Evolutionary conservation across 2,888 invertebrate genomes (phyloP).

Genomic region (Acholoe squamosa): DNA sequence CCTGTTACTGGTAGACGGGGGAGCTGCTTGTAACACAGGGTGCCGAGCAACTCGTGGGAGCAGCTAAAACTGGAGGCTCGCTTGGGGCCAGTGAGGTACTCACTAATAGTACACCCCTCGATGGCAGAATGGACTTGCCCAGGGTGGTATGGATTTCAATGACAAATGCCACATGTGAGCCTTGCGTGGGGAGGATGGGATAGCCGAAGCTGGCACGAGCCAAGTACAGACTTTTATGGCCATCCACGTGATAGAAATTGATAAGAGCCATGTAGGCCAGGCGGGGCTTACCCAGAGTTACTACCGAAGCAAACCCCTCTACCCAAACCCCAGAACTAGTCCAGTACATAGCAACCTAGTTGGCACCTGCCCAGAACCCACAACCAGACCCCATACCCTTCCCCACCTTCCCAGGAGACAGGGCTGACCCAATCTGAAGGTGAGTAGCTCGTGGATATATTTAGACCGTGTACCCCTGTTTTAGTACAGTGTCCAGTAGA

Average conservation of each 20-base stretch:
- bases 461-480: not conserved
- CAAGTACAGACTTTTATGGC: constrained; percentile 46
- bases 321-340: not conserved
- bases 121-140: not conserved
- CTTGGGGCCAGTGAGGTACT: constrained; percentile 19
- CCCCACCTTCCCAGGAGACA: not conserved
- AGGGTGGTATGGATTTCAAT: constrained; percentile 40
- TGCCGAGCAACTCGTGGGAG: not conserved
- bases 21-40: not conserved
- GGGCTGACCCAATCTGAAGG: not conserved
- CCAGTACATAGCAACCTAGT: not conserved
- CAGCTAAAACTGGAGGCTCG: constrained; percentile 45
- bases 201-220: constrained; percentile 34
- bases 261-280: constrained; percentile 46
- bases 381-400: constrained; percentile 6
- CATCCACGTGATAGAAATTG: constrained; percentile 47
- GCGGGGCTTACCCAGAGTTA: not conserved
- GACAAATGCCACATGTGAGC: constrained; percentile 55
- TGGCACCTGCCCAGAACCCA: constrained; percentile 8
- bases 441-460: constrained; percentile 36
- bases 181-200: constrained; percentile 3
- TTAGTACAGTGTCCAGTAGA: not conserved
- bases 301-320: not conserved
- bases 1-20: constrained; percentile 19
- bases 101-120: not conserved